Percentiles rank a stretch among this genome's conserved stretches.
These are phyloP conservation scores for Shinisaurus crocodilurus DNA, from an alignment of 2,113 vertebrate genomes.

Conservation along the genomic window DNA sequence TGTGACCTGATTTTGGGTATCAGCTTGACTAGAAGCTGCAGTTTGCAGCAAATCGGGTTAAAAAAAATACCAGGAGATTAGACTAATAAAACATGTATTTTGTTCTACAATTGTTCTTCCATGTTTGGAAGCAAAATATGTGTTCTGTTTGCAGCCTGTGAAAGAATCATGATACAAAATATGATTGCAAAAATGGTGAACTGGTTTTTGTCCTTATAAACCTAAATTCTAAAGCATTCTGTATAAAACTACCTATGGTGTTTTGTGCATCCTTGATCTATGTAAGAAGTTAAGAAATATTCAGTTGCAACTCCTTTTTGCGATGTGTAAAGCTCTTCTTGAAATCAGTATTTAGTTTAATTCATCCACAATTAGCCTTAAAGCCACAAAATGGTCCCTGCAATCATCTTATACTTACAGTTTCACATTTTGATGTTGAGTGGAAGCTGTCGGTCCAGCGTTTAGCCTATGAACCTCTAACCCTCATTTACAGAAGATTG, in stretches of 20 bases:
- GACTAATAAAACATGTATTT: neutral
- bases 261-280: neutral
- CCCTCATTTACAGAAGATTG: constrained; percentile 21
- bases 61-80: neutral
- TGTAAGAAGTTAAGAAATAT: neutral
- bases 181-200: neutral
- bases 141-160: neutral
- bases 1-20: neutral
- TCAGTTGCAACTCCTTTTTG: neutral
- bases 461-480: constrained; percentile 24
- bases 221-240: constrained; percentile 3
- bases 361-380: constrained; percentile 16
- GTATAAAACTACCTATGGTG: neutral
- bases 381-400: neutral
- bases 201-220: neutral
- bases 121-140: neutral
- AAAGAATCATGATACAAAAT: neutral
- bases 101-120: neutral
- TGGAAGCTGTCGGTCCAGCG: constrained; percentile 8
- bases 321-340: neutral
- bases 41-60: neutral
- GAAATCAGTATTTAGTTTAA: constrained; percentile 8
- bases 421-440: constrained; percentile 9
- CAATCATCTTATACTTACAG: neutral
- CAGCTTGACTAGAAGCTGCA: neutral